A percentile compares a stretch with the other conserved stretches of the same genome.
Evolutionary conservation across 1,140 invertebrate species (phyloP).

Genomic region (Tyrophagus putrescentiae): DNA sequence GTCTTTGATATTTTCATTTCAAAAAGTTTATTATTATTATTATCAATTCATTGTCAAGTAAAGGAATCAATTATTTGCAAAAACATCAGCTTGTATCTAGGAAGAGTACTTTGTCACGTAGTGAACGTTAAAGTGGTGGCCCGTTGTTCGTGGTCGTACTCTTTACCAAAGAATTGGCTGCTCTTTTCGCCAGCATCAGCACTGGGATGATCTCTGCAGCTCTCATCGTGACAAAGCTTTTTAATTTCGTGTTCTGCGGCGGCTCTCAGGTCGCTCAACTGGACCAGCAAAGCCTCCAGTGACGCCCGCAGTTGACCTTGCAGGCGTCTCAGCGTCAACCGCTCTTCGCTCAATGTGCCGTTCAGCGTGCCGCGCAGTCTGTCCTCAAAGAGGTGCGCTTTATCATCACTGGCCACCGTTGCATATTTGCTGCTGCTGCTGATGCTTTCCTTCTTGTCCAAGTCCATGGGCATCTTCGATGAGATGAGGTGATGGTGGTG

Average conservation of each 20-base stretch:
- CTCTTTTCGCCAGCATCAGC: not conserved
- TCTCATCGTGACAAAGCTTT: not conserved
- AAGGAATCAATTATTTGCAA: too few relatives aligned
- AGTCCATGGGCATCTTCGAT: not conserved
- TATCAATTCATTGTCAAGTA: too few relatives aligned
- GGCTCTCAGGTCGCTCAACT: not conserved
- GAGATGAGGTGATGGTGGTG: not conserved
- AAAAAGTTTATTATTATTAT: too few relatives aligned
- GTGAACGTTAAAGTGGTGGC: too few relatives aligned
- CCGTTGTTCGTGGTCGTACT: not conserved
- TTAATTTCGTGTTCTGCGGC: not conserved
- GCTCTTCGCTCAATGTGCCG: not conserved
- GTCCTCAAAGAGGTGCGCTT: not conserved
- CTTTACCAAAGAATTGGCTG: not conserved
- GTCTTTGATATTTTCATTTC: too few relatives aligned
- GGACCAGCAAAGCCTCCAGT: not conserved
- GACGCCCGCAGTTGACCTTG: not conserved
- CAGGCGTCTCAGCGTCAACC: not conserved
- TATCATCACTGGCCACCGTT: not conserved
- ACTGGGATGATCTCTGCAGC: not conserved
- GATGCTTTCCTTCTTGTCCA: constrained; percentile 1
- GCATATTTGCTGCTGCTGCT: too few relatives aligned
- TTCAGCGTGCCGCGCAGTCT: not conserved
- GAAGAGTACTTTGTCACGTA: too few relatives aligned
- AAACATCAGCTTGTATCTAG: too few relatives aligned